Conservation (phyloP, 2,888 invertebrate species). For the Agelastica alni region DNA sequence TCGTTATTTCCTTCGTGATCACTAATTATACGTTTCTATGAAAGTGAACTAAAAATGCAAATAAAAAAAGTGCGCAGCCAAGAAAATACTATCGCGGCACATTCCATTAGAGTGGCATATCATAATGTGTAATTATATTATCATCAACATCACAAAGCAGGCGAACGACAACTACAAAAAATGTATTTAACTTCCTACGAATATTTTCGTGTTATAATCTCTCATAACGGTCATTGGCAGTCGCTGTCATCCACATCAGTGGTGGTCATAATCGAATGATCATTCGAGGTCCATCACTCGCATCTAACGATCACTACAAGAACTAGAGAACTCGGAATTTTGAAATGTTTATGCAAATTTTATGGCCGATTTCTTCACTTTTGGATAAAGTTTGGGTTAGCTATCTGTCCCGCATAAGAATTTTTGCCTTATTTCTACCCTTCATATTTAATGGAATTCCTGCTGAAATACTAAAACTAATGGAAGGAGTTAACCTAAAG, state of each 20-base stretch:
- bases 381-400: too few species aligned
- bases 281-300: too few species aligned
- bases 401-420: too few species aligned
- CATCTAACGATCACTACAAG: too few species aligned
- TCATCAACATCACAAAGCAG: conserved; percentile 29
- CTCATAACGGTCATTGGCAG: neutral
- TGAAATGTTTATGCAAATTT: too few species aligned
- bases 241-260: neutral
- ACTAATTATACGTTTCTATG: conserved; percentile 32
- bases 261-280: neutral
- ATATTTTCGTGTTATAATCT: conserved; percentile 2
- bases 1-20: conserved; percentile 24
- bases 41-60: conserved; percentile 34
- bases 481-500: too few species aligned
- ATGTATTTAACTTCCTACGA: conserved; percentile 19
- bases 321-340: too few species aligned
- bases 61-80: conserved; percentile 26
- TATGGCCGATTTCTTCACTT: too few species aligned
- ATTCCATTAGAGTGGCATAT: conserved; percentile 30
- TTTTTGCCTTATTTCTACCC: too few species aligned
- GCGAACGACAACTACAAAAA: conserved; percentile 16
- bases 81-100: conserved; percentile 35
- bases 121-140: conserved; percentile 34
- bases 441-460: too few species aligned
- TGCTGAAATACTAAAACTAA: too few species aligned